Percentiles rank a stretch among this genome's conserved stretches.
phyloP scores from a whole-genome alignment of 2,113 vertebrate species.

The Vulpes vulpes region DNA sequence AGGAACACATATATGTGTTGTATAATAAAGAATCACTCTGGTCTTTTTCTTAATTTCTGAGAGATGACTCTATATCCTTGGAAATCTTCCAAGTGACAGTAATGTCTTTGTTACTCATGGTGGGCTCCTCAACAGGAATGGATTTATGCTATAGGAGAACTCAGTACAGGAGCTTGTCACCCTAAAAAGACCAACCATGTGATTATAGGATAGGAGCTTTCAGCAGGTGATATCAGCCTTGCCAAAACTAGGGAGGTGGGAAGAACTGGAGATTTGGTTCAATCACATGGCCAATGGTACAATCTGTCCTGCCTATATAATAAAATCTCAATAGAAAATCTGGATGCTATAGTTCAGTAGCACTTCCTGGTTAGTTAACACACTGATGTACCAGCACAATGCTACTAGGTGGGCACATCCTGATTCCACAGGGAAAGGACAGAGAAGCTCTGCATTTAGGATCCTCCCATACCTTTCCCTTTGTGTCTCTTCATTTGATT shows the following conservation, averaged over 20 bases:
- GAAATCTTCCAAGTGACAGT: neutral
- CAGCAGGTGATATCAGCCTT: neutral
- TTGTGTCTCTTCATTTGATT: neutral
- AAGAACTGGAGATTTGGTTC: neutral
- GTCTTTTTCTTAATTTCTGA: neutral
- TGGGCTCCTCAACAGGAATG: neutral
- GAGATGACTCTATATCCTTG: neutral
- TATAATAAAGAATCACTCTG: neutral
- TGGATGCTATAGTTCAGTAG: too few relatives aligned
- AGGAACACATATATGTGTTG: neutral
- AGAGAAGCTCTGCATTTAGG: neutral
- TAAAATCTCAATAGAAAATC: neutral
- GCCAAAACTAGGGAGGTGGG: neutral
- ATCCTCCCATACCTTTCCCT: neutral
- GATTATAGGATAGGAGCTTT: neutral
- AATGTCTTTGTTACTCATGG: neutral
- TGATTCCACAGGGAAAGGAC: neutral
- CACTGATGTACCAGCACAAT: rapidly evolving
- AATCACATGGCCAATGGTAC: neutral
- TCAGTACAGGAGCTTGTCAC: neutral
- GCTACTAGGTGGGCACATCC: neutral
- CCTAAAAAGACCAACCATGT: neutral
- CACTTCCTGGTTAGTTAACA: too few relatives aligned
- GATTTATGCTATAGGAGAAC: neutral
- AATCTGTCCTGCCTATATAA: neutral